Percentiles rank a stretch among this genome's conserved stretches.
Conservation (phyloP, 2,797 vertebrate genomes). For the Myiotriccus ornatus region DNA sequence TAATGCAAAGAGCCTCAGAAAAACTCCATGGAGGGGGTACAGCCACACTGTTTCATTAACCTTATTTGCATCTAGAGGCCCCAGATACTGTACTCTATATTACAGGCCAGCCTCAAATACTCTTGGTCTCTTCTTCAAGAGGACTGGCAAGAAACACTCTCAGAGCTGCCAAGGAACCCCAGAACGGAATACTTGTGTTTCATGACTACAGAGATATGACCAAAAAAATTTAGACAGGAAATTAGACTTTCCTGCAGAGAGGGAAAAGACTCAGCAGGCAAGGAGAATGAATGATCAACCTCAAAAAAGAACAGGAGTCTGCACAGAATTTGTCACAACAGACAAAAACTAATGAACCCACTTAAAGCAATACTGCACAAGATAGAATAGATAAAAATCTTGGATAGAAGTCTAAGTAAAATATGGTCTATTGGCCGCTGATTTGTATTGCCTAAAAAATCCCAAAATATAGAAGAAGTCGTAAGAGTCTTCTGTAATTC, state of each 20-base stretch:
- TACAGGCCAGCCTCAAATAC: not conserved
- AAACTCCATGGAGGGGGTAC: not conserved
- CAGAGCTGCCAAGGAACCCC: not conserved
- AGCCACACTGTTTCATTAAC: not conserved
- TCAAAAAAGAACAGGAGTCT: not conserved
- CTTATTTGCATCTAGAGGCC: not conserved
- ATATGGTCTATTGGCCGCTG: fast-evolving
- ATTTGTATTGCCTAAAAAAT: not conserved
- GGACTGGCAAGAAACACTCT: not conserved
- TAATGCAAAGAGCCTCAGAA: not conserved
- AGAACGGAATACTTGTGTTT: not conserved
- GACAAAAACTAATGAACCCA: not conserved
- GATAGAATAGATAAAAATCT: not conserved
- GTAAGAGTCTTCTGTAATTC: not conserved
- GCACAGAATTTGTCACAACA: not conserved
- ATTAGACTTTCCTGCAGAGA: not conserved
- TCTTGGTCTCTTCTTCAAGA: not conserved
- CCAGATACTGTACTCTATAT: not conserved
- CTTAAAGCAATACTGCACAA: not conserved
- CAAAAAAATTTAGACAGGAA: not conserved
- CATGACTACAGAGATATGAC: not conserved
- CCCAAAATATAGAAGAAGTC: not conserved
- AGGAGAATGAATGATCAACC: not conserved
- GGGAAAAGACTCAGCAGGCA: not conserved
- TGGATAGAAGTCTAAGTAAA: not conserved